Evolutionary conservation across 2,113 vertebrate species (phyloP).

Genomic region (Guaruba guarouba): DNA sequence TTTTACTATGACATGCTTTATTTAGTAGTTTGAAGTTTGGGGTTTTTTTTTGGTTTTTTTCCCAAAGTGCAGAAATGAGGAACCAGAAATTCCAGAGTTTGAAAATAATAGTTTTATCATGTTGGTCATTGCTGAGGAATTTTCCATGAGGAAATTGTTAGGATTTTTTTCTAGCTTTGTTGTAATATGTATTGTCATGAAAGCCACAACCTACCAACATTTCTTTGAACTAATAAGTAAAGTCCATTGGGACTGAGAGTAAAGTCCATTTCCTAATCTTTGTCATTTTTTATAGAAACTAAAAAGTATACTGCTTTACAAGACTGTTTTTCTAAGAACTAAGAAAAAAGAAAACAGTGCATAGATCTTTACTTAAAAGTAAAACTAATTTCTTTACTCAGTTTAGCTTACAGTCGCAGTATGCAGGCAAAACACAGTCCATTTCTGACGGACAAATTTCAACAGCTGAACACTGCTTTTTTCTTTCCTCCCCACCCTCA

Average conservation of each 20-base stretch:
- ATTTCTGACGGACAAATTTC: not conserved
- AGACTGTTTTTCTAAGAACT: not conserved
- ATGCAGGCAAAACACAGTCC: not conserved
- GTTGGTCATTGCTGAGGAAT: not conserved
- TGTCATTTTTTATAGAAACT: not conserved
- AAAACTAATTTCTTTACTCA: not conserved
- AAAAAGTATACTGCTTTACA: not conserved
- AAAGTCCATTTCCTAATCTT: not conserved
- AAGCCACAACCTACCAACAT: not conserved
- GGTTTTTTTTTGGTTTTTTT: too few species aligned
- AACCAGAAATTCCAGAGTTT: not conserved
- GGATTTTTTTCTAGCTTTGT: not conserved
- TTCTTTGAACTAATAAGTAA: not conserved
- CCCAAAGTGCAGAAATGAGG: not conserved
- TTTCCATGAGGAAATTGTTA: not conserved
- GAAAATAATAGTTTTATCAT: not conserved
- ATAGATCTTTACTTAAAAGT: not conserved
- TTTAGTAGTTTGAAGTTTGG: not conserved
- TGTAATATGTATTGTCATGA: not conserved
- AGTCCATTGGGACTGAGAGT: not conserved
- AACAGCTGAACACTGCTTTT: not conserved
- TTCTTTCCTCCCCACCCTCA: not conserved
- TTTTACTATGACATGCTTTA: not conserved
- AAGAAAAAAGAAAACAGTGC: not conserved
- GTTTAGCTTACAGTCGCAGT: not conserved